Percentiles rank a stretch among this genome's conserved stretches.
Conservation (phyloP, 2,113 vertebrate genomes). For the Monopterus albus region DNA sequence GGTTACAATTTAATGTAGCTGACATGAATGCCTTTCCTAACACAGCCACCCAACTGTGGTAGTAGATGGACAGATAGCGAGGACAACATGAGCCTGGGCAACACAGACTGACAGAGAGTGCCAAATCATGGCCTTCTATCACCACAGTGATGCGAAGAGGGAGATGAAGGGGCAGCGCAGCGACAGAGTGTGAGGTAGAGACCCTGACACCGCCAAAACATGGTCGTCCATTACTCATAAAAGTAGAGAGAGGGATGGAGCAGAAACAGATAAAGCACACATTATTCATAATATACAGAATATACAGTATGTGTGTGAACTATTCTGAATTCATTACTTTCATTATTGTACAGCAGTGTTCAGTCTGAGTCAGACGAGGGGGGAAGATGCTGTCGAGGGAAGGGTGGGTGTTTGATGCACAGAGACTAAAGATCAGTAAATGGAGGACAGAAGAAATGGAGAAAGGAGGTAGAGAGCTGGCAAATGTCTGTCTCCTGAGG, state of each 20-base stretch:
- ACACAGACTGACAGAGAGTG: constrained; percentile 12
- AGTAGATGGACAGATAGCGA: constrained; percentile 8
- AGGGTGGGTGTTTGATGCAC: background rate
- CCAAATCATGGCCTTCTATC: constrained; percentile 31
- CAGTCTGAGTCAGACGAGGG: too few relatives aligned
- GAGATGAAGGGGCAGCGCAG: constrained; percentile 5
- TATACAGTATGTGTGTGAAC: too few relatives aligned
- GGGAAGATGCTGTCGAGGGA: too few relatives aligned
- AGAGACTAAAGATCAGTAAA: constrained; percentile 38
- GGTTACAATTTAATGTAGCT: constrained; percentile 70
- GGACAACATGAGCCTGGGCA: background rate
- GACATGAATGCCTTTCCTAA: constrained; percentile 56
- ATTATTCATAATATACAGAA: too few relatives aligned
- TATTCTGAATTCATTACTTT: too few relatives aligned
- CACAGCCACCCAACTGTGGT: constrained; percentile 47
- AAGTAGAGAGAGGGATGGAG: constrained; percentile 6
- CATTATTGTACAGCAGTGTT: too few relatives aligned
- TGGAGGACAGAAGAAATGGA: constrained; percentile 32
- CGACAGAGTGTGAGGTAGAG: constrained; percentile 5
- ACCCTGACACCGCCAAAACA: constrained; percentile 39
- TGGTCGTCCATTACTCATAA: constrained; percentile 46
- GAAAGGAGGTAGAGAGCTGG: constrained; percentile 30
- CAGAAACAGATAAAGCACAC: background rate
- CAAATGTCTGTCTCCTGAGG: constrained; percentile 42
- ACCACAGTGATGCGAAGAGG: constrained; percentile 21